These are phyloP conservation scores for Mamestra configurata DNA, from an alignment of 1,140 invertebrate species.

Conservation along the genomic window DNA sequence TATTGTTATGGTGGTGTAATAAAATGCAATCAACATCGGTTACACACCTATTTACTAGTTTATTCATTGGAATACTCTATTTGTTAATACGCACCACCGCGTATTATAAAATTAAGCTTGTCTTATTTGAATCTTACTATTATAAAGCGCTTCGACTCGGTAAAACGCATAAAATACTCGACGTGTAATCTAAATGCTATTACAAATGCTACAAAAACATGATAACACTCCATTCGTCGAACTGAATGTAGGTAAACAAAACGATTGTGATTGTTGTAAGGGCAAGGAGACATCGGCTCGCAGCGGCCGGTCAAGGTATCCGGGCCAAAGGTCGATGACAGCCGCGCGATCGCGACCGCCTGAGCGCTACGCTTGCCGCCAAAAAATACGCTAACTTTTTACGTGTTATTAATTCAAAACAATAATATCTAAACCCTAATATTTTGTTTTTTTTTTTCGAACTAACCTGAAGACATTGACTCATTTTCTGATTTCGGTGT, in stretches of 20 bases:
- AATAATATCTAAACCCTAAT: conserved; percentile 40
- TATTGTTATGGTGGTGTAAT: conserved; percentile 53
- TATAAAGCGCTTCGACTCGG: neutral
- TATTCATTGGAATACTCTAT: conserved; percentile 18
- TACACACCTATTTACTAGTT: conserved; percentile 19
- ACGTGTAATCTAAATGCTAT: conserved; percentile 22
- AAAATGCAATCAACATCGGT: conserved; percentile 42
- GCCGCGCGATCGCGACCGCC: conserved; percentile 61
- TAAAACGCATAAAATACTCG: conserved; percentile 23
- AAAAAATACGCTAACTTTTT: conserved; percentile 62
- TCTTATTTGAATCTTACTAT: conserved; percentile 6
- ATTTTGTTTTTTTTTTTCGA: conserved; percentile 30
- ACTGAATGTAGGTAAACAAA: conserved; percentile 77
- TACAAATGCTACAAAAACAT: conserved; percentile 32
- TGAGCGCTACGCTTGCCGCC: conserved; percentile 68
- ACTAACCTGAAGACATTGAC: conserved; percentile 87
- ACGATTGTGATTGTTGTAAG: conserved; percentile 75
- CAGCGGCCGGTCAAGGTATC: conserved; percentile 85
- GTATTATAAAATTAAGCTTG: conserved; percentile 1
- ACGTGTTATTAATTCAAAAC: conserved; percentile 43
- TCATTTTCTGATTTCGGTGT: conserved; percentile 88
- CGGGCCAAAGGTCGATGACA: conserved; percentile 87
- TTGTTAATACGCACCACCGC: neutral
- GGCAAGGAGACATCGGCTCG: conserved; percentile 78
- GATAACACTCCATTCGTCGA: conserved; percentile 47